These are phyloP conservation scores for Xanthia icteritia DNA, from an alignment of 2,888 invertebrate species.

Conservation along the genomic window DNA sequence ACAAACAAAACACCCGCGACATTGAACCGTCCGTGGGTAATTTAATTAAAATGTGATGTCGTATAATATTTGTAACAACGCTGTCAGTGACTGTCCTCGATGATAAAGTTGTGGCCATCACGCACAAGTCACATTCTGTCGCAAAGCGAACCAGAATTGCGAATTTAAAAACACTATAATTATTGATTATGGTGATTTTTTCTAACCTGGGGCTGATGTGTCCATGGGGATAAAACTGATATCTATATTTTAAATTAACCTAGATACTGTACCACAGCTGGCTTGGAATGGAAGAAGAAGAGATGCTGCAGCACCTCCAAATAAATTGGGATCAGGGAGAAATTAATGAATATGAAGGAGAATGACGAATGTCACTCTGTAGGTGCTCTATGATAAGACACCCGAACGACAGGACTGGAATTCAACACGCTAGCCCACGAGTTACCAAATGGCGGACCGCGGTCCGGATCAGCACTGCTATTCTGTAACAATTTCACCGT, in stretches of 20 bases:
- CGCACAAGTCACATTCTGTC: conserved; percentile 66
- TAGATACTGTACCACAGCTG: not conserved
- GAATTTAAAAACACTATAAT: conserved; percentile 21
- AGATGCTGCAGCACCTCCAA: too few species aligned
- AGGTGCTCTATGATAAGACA: too few species aligned
- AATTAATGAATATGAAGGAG: too few species aligned
- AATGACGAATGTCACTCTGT: too few species aligned
- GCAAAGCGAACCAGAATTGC: conserved; percentile 44
- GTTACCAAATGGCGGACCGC: too few species aligned
- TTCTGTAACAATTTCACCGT: too few species aligned
- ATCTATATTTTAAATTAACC: not conserved
- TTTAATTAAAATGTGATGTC: conserved; percentile 54
- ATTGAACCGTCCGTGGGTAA: conserved; percentile 32
- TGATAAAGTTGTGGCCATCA: conserved; percentile 72
- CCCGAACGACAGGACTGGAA: too few species aligned
- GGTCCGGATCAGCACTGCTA: too few species aligned
- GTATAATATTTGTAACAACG: conserved; percentile 49
- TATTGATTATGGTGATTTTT: not conserved
- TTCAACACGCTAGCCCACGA: too few species aligned
- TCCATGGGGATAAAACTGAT: not conserved
- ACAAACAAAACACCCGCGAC: conserved; percentile 30
- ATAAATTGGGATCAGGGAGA: too few species aligned
- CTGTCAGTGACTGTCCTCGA: conserved; percentile 62
- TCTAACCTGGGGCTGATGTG: not conserved
- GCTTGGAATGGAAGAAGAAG: too few species aligned